A percentile compares a stretch with the other conserved stretches of the same genome.
phyloP scores from a whole-genome alignment of 2,888 invertebrate species.

The Conistra vaccinii region DNA sequence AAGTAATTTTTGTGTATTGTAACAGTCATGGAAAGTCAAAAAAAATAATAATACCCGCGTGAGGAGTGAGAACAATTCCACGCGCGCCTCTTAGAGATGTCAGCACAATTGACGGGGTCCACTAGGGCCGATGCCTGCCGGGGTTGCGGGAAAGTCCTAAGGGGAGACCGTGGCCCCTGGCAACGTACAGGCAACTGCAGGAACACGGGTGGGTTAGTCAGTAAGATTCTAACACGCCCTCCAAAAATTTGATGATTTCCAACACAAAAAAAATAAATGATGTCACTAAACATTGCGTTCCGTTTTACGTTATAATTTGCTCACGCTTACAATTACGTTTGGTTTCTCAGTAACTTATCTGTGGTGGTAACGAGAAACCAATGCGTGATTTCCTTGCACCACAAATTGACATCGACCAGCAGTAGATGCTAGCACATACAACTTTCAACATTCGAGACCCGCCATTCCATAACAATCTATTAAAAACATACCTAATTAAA shows the following conservation, averaged over 20 bases:
- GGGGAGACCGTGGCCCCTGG: no score
- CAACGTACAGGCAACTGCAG: no score
- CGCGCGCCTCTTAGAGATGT: no score
- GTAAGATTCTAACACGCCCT: no score
- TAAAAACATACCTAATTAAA: constrained; percentile 11
- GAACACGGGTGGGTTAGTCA: no score
- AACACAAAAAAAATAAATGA: not conserved
- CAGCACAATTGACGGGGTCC: no score
- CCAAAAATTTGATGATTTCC: no score
- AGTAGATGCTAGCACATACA: not conserved
- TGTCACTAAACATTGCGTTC: no score
- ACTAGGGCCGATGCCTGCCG: no score
- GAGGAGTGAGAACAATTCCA: not conserved
- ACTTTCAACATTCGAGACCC: not conserved
- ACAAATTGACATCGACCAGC: not conserved
- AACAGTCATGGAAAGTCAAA: not conserved
- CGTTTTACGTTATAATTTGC: no score
- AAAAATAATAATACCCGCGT: not conserved
- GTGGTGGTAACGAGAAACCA: not conserved
- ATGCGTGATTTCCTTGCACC: not conserved
- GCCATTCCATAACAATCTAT: no score
- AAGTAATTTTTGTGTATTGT: not conserved
- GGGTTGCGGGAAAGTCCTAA: no score
- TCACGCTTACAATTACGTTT: not conserved
- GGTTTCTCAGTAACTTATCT: not conserved